phyloP scores from a whole-genome alignment of 2,888 invertebrate species.

The Agonopterix heracliana region DNA sequence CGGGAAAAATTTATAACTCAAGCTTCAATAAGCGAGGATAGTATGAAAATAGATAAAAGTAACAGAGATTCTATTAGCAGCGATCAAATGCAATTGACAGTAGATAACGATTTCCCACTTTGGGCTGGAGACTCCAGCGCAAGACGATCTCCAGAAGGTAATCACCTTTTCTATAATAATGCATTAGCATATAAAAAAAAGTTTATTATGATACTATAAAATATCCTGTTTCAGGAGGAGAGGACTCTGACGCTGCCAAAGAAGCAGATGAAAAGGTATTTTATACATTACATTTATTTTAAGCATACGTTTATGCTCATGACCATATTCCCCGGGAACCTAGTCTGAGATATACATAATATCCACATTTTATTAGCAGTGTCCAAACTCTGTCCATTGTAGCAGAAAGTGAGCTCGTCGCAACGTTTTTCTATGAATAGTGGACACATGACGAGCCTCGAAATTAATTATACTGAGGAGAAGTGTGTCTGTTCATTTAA shows the following conservation, averaged over 20 bases:
- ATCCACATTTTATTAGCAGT: too few species aligned
- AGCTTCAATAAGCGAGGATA: slow-evolving; percentile 25
- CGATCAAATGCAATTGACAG: slow-evolving; percentile 35
- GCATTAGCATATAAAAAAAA: neutral
- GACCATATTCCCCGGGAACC: too few species aligned
- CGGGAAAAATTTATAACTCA: slow-evolving; percentile 31
- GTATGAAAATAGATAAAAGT: slow-evolving; percentile 21
- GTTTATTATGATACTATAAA: neutral
- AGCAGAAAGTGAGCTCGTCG: too few species aligned
- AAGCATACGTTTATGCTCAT: too few species aligned
- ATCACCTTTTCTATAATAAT: neutral
- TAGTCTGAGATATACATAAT: too few species aligned
- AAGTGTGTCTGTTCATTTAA: too few species aligned
- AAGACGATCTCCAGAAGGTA: slow-evolving; percentile 86
- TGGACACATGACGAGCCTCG: too few species aligned
- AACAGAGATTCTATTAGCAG: slow-evolving; percentile 51
- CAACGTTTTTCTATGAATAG: too few species aligned
- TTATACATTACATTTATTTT: neutral
- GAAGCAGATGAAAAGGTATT: slow-evolving; percentile 52
- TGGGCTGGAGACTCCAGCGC: slow-evolving; percentile 83
- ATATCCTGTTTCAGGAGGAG: slow-evolving; percentile 44
- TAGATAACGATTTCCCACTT: slow-evolving; percentile 49
- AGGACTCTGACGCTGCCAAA: slow-evolving; percentile 56
- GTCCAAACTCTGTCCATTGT: too few species aligned
- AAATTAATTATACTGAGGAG: too few species aligned